Evolutionary conservation across 1,140 invertebrate genomes (phyloP).

Genomic region (Ips nitidus): DNA sequence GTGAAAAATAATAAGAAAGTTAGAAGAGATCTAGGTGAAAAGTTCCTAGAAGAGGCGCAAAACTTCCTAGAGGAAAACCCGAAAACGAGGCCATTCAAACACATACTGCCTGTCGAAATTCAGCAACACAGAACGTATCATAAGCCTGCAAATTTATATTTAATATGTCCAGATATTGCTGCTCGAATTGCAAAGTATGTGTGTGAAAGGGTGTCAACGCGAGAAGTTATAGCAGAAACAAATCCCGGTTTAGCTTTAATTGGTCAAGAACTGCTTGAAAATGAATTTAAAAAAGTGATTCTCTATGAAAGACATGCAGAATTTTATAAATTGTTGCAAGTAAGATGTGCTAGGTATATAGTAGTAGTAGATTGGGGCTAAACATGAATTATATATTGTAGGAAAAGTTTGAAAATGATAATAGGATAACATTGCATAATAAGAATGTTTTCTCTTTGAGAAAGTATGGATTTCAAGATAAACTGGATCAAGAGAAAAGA

Average conservation of each 20-base stretch:
- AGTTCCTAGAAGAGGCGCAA: too few species aligned
- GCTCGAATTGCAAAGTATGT: slow-evolving; percentile 39
- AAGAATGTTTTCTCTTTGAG: slow-evolving; percentile 43
- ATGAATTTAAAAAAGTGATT: slow-evolving; percentile 34
- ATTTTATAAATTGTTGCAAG: slow-evolving; percentile 42
- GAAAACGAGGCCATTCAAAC: not conserved
- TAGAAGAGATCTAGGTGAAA: too few species aligned
- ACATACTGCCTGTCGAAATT: not conserved
- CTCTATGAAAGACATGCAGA: slow-evolving; percentile 46
- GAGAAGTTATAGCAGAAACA: slow-evolving; percentile 44
- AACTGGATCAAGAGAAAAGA: slow-evolving; percentile 42
- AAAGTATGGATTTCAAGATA: slow-evolving; percentile 42
- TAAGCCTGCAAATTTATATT: slow-evolving; percentile 28
- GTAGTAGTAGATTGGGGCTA: not conserved
- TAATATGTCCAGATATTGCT: slow-evolving; percentile 40
- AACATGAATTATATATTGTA: not conserved
- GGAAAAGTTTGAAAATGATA: slow-evolving; percentile 2
- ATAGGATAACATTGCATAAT: slow-evolving; percentile 34
- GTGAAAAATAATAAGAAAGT: too few species aligned
- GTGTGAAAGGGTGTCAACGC: slow-evolving; percentile 29
- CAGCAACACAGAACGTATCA: not conserved
- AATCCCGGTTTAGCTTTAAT: slow-evolving; percentile 47
- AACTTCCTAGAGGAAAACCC: slow-evolving; percentile 6
- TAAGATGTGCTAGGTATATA: slow-evolving; percentile 22
- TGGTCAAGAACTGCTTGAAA: slow-evolving; percentile 41